Percentiles rank a stretch among this genome's conserved stretches.
phyloP scores from a whole-genome alignment of 2,888 invertebrate genomes.

The Pherbina coryleti region DNA sequence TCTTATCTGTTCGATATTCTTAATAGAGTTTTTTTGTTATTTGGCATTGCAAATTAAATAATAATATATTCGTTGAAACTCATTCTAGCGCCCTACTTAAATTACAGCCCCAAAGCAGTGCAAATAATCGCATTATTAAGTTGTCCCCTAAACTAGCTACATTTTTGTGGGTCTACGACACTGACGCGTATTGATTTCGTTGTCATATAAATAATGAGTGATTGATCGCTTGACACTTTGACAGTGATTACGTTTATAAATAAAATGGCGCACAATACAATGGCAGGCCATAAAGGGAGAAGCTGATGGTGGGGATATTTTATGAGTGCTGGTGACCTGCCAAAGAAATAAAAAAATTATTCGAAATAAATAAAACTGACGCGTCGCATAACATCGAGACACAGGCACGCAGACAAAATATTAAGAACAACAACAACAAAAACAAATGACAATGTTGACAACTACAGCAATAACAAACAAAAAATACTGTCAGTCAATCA shows the following conservation, averaged over 20 bases:
- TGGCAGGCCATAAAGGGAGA: background rate
- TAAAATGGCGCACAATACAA: constrained; percentile 45
- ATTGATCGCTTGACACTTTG: constrained; percentile 62
- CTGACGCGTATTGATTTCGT: constrained; percentile 49
- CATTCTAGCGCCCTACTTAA: too few relatives aligned
- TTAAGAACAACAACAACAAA: background rate
- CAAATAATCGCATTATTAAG: background rate
- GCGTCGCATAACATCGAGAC: background rate
- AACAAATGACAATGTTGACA: background rate
- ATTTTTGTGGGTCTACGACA: too few relatives aligned
- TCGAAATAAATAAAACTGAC: background rate
- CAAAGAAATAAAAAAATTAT: background rate
- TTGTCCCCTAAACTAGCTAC: background rate
- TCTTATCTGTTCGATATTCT: too few relatives aligned
- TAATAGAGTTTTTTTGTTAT: too few relatives aligned
- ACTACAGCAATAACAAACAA: too few relatives aligned
- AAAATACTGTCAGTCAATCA: too few relatives aligned
- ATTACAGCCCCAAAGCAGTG: too few relatives aligned
- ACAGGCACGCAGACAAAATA: background rate
- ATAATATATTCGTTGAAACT: too few relatives aligned
- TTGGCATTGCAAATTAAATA: too few relatives aligned
- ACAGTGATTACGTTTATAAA: constrained; percentile 58
- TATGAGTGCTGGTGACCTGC: background rate
- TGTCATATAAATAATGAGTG: constrained; percentile 52
- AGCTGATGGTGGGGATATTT: background rate